Percentiles rank a stretch among this genome's conserved stretches.
phyloP scores from a whole-genome alignment of 2,113 vertebrate species.

The Cryptomyrus ogoouensis region DNA sequence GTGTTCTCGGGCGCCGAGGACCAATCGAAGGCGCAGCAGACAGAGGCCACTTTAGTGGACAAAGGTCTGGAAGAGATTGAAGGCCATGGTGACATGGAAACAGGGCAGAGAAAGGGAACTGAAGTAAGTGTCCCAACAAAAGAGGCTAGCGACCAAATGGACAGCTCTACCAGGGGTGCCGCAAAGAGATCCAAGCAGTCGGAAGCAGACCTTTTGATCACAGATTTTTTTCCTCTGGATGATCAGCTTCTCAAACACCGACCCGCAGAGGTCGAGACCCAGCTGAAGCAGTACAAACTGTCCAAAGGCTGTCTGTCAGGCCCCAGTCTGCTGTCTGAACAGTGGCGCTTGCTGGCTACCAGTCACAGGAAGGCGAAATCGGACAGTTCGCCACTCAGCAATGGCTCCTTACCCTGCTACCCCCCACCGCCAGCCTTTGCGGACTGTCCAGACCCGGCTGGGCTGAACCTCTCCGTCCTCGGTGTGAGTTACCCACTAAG shows the following conservation, averaged over 20 bases:
- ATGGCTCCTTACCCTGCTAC: constrained; percentile 74
- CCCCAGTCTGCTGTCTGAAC: constrained; percentile 65
- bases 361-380: constrained; percentile 51
- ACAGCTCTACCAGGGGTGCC: constrained; percentile 37
- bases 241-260: constrained; percentile 60
- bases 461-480: constrained; percentile 80
- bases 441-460: constrained; percentile 75
- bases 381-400: constrained; percentile 50
- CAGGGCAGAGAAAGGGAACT: constrained; percentile 35
- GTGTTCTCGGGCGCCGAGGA: constrained; percentile 37
- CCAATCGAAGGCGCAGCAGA: constrained; percentile 42
- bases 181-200: constrained; percentile 60
- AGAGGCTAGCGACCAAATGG: constrained; percentile 24
- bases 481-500: constrained; percentile 81
- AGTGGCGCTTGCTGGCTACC: constrained; percentile 72
- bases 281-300: constrained; percentile 69
- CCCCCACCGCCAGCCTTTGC: constrained; percentile 68
- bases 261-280: constrained; percentile 64
- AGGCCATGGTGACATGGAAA: constrained; percentile 42
- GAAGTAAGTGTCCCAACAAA: constrained; percentile 35
- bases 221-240: constrained; percentile 71
- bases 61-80: constrained; percentile 47
- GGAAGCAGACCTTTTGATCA: constrained; percentile 68
- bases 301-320: constrained; percentile 65
- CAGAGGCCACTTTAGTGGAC: constrained; percentile 51